Evolutionary conservation across 2,113 vertebrate genomes (phyloP), one percentile per base, ranked within the genome.

Genomic region (Tiliqua scincoides): DNA sequence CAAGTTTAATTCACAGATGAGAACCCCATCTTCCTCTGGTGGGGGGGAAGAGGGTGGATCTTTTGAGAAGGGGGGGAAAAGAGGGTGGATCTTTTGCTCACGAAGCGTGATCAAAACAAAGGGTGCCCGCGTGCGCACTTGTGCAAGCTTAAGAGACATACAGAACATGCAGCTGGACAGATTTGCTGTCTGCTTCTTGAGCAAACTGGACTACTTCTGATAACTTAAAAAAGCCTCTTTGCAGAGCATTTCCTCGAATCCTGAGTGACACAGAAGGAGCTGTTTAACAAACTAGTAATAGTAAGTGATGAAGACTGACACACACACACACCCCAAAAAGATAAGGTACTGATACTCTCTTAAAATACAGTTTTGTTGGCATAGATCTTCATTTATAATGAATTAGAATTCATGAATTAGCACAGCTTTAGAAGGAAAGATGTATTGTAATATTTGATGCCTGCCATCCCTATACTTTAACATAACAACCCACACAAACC

Each of bases 321-420:
- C 35, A 40, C n/a, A n/a, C n/a, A n/a, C n/a, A 10, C 57, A 4
- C 57, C 61, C 21, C 48, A n/a, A 17, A 25, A 61, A 74, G 27
- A 23, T 8, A 59, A 59, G 27, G 25, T 54, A 37, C n/a, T 57
- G 48, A 82, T 32, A 84, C 40, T 37, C 43, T 68, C 43, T 77
- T 23, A 35, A 54, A 65, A 77, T 71, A 76, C 27, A 14, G 62
- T 77, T 67, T 57, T 27, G n/a, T 63, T 74, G 40, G 10, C 78
- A 27, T 23, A 63, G 71, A 37, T 73, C 57, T 74, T 65, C 18
- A 15, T 91, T 95, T 96, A 96, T 95, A 72, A 79, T 96, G 96
- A 93, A n/a, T n/a, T 95, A 85, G 92, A 91, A 90, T 37, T 83
- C 84, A 87, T 93, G 88, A 91, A 92, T 91, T 91, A 96, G 95